A percentile compares a stretch with the other conserved stretches of the same genome.
Conservation (phyloP, 2,888 invertebrate genomes). For the Lasioglossum leucozonium region DNA sequence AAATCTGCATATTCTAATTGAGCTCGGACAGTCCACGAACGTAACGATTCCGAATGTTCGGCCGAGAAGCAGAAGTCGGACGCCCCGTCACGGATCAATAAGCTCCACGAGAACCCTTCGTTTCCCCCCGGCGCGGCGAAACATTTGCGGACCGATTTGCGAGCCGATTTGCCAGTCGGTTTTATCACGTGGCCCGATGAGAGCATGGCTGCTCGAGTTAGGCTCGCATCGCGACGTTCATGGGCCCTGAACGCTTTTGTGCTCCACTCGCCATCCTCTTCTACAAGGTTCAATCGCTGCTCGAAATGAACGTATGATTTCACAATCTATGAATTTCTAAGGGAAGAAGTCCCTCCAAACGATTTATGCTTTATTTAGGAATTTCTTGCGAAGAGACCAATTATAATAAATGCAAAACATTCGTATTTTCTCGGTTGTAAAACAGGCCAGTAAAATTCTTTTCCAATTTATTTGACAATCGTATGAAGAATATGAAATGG, state of each 20-base stretch:
- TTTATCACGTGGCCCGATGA: background rate
- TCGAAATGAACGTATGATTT: background rate
- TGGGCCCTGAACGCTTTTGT: background rate
- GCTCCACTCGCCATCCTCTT: background rate
- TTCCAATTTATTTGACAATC: too few species aligned
- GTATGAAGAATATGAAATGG: too few species aligned
- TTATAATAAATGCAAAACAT: too few species aligned
- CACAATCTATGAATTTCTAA: background rate
- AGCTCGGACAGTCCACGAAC: conserved; percentile 16
- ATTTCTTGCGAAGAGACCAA: background rate
- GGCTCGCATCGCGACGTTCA: background rate
- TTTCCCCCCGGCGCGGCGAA: conserved; percentile 20
- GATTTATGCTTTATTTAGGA: background rate
- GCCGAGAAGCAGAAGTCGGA: conserved; percentile 43
- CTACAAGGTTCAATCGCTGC: background rate
- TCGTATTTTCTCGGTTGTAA: too few species aligned
- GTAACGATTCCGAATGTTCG: conserved; percentile 39
- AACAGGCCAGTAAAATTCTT: too few species aligned
- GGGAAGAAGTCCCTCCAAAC: background rate
- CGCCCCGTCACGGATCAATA: conserved; percentile 55
- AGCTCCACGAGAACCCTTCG: conserved; percentile 36
- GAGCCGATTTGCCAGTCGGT: background rate
- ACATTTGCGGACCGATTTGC: conserved; percentile 22
- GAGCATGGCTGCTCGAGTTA: background rate
- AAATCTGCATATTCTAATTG: conserved; percentile 37